phyloP scores from a whole-genome alignment of 2,888 invertebrate genomes.

The Eupithecia subumbrata region DNA sequence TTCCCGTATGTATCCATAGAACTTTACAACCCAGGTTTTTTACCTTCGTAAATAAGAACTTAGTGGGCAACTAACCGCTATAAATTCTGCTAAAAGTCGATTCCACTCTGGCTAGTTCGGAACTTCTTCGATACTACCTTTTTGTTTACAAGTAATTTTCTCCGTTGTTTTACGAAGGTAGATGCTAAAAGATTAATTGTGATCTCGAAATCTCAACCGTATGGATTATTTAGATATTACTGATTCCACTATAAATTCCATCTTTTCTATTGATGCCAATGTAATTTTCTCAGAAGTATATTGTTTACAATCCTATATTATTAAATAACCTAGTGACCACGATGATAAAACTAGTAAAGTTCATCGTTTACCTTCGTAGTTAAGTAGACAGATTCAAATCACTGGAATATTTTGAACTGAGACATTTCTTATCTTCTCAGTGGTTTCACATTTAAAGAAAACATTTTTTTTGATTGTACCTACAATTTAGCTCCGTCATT shows the following conservation, averaged over 20 bases:
- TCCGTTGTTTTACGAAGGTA: background rate
- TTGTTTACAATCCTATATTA: background rate
- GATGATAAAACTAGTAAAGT: too few relatives aligned
- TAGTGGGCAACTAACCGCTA: background rate
- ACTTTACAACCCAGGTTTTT: background rate
- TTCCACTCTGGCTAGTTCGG: background rate
- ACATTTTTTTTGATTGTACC: constrained; percentile 5
- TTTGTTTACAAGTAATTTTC: constrained; percentile 1
- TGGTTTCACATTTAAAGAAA: background rate
- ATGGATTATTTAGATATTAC: background rate
- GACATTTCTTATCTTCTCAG: background rate
- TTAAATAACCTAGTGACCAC: background rate
- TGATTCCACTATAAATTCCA: background rate
- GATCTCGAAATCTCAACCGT: background rate
- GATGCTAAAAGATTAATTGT: background rate
- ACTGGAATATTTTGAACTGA: background rate
- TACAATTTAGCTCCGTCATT: background rate
- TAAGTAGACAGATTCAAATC: background rate
- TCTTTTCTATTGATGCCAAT: background rate
- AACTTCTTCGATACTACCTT: constrained; percentile 8
- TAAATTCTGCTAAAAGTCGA: constrained; percentile 13
- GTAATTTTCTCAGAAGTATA: background rate
- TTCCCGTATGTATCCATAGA: background rate
- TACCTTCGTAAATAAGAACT: constrained; percentile 4
- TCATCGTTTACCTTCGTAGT: background rate